Percentiles rank a stretch among this genome's conserved stretches.
These are phyloP conservation scores for Pampusana beccarii DNA, from an alignment of 2,113 vertebrate species.

Conservation along the genomic window DNA sequence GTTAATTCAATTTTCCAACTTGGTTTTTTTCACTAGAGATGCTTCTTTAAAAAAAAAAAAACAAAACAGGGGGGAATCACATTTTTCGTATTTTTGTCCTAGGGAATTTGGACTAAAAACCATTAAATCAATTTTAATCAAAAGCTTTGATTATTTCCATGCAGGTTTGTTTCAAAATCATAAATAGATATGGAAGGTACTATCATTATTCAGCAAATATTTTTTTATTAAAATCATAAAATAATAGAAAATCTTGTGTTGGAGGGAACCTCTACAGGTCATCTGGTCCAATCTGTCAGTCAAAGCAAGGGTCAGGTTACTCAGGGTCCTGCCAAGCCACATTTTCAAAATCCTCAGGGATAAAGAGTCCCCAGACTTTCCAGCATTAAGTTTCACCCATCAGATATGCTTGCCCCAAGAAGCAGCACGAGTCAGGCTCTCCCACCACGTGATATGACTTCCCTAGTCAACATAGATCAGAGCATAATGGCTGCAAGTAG, in stretches of 20 bases:
- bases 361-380: background rate
- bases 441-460: rapidly evolving
- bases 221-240: background rate
- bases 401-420: background rate
- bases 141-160: background rate
- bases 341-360: background rate
- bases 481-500: background rate
- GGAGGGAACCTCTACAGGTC: background rate
- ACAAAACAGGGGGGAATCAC: no score
- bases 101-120: background rate
- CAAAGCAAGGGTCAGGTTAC: background rate
- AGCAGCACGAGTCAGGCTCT: background rate
- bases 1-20: background rate
- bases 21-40: background rate
- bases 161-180: background rate
- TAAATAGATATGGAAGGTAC: background rate
- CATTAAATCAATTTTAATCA: background rate
- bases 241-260: background rate
- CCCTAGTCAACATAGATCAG: background rate
- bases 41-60: background rate
- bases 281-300: background rate
- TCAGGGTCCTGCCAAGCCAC: background rate
- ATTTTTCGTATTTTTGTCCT: background rate
- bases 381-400: rapidly evolving
- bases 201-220: background rate